phyloP scores from a whole-genome alignment of 2,888 invertebrate species.

The Phania funesta region DNA sequence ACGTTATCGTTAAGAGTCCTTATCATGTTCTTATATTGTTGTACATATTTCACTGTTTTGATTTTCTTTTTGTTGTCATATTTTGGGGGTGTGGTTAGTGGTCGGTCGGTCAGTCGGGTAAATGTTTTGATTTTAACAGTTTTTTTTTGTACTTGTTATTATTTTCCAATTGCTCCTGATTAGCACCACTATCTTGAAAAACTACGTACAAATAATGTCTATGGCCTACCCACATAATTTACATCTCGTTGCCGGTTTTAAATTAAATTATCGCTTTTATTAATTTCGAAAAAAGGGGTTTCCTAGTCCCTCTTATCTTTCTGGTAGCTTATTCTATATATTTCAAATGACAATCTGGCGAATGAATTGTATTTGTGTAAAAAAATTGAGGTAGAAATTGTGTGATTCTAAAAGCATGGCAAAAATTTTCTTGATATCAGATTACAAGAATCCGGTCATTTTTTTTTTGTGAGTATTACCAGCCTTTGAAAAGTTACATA shows the following conservation, averaged over 20 bases:
- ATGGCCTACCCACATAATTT: slow-evolving; percentile 52
- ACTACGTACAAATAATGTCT: slow-evolving; percentile 23
- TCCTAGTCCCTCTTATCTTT: slow-evolving; percentile 59
- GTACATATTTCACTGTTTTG: slow-evolving; percentile 11
- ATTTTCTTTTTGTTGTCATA: slow-evolving; percentile 35
- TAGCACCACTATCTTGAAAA: slow-evolving; percentile 56
- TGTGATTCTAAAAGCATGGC: neutral
- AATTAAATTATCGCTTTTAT: slow-evolving; percentile 36
- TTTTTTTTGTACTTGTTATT: slow-evolving; percentile 33
- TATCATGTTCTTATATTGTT: slow-evolving; percentile 51
- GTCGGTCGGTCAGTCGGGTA: slow-evolving; percentile 11
- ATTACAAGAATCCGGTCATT: too few species aligned
- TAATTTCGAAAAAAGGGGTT: slow-evolving; percentile 52
- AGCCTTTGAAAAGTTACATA: too few species aligned
- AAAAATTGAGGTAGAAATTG: neutral
- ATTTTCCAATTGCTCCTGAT: slow-evolving; percentile 54
- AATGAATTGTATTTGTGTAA: neutral
- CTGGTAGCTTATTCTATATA: slow-evolving; percentile 23
- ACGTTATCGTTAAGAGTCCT: slow-evolving; percentile 66
- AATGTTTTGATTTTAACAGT: slow-evolving; percentile 40
- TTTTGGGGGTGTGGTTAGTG: slow-evolving; percentile 64
- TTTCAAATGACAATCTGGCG: slow-evolving; percentile 1
- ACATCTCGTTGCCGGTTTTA: slow-evolving; percentile 14
- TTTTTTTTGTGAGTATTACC: too few species aligned
- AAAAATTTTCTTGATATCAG: too few species aligned